Evolutionary conservation across 2,888 invertebrate genomes (phyloP), one percentile per base, ranked within the genome.

Genomic region (Zygothrica quintamaculata): DNA sequence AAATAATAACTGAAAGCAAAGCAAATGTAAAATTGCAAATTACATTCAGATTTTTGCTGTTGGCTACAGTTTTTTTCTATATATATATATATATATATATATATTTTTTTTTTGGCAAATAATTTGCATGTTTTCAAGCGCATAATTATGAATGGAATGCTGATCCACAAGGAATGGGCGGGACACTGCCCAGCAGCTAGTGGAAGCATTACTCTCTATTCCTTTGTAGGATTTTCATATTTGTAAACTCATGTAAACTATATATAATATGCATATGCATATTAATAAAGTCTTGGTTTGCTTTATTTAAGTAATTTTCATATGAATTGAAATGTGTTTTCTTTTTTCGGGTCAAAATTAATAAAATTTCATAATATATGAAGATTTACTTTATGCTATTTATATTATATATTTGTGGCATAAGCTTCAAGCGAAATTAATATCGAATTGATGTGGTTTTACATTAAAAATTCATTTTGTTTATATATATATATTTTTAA

Each of bases 71-170:
- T n/a, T n/a, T n/a, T n/a, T n/a, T n/a, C n/a, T n/a, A n/a, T n/a
- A n/a, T n/a, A n/a, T n/a, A n/a, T n/a, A n/a, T n/a, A n/a, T n/a
- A n/a, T n/a, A n/a, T n/a, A n/a, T n/a, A n/a, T n/a, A n/a, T n/a
- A n/a, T n/a, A n/a, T n/a, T n/a, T n/a, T n/a, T 22, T 22, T 22
- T 42, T 48, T 57, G 33, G 8, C 11, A 15, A 31, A 44, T 18
- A 52, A 66, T 71, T 71, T 78, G 46, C 77, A 79, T 74, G 65
- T 77, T 57, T 51, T 56, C 44, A 64, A 57, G 74, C 65, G 79
- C 82, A 77, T 78, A 79, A 82, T 82, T 82, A 74, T 67, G 59
- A 67, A 44, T 46, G 51, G 26, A n/a, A 46, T 39, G 37, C 43
- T 33, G 48, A 34, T 39, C n/a, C 51, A 53, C 31, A 46, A 22